Percentiles rank a stretch among this genome's conserved stretches.
Evolutionary conservation across 2,797 vertebrate genomes (phyloP).

Genomic region (Sebastes trivittatus): DNA sequence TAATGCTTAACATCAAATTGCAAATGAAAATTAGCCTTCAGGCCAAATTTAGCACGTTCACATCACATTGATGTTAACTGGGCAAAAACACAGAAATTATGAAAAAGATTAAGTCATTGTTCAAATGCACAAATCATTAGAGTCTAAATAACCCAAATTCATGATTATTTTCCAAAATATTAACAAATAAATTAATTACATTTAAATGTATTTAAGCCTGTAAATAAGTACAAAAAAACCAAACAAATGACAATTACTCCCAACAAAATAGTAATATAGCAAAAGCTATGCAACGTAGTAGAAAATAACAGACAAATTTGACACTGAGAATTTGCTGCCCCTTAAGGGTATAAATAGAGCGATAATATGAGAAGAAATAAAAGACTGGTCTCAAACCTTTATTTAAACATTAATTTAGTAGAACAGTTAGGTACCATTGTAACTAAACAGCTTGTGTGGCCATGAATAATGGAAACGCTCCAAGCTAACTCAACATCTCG

Average conservation of each 20-base stretch:
- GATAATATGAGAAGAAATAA: not conserved
- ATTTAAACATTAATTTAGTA: not conserved
- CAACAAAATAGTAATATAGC: not conserved
- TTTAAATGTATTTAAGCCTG: not conserved
- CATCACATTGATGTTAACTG: not conserved
- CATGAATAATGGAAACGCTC: not conserved
- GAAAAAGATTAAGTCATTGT: not conserved
- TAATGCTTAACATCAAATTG: not conserved
- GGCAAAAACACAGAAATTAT: not conserved
- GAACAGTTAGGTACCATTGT: not conserved
- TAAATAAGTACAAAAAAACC: not conserved
- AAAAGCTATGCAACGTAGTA: not conserved
- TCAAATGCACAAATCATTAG: not conserved
- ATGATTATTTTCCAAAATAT: not conserved
- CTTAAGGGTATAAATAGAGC: not conserved
- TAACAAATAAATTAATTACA: not conserved
- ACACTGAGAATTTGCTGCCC: not conserved
- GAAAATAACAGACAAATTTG: not conserved
- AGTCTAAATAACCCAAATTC: not conserved
- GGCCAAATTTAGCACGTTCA: conserved; percentile 11
- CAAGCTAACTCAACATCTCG: not conserved
- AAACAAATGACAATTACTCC: not conserved
- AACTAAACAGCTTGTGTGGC: not conserved
- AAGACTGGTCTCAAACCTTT: not conserved
- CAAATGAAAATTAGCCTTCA: not conserved